Evolutionary conservation across 2,888 invertebrate species (phyloP), one percentile per base, ranked within the genome.

Genomic region (Vanessa cardui): DNA sequence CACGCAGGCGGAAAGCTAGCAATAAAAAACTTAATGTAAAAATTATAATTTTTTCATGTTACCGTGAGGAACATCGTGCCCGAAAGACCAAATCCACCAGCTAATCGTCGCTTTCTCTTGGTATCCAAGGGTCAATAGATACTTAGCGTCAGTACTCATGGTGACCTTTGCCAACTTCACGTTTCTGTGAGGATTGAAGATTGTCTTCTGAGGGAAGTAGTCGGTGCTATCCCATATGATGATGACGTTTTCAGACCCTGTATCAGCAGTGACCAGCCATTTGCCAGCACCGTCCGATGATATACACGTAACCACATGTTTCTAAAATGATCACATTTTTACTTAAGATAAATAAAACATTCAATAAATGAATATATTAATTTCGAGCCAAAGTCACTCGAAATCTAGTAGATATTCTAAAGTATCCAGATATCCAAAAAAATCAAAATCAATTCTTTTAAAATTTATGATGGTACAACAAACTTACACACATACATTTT

Each of bases 41-140:
- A 46, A 16, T n/a, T 9, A 1, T 7, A 56, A 15, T 16, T 9
- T 18, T 33, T 8, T 39, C 4, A 18, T 18, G 3, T 56, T 83
- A 95, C 95, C 94, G 79, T 95, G 90, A 6, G 94, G 93, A 58
- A 79, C 75, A 15, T 93, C 88, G 9, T 76, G 76, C 5, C 94
- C 94, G 33, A 80, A 86, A 45, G 94, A 93, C 95, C 95, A 95
- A 56, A 94, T 84, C 95, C 95, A 95, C 83, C 95, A 93, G 72
- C 93, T 85, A 0, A 95, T 73, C 0, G 79, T 78, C 26, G 93
- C 91, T 62, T 82, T 82, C 0, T 86, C 84, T 58, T 87, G 88
- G 70, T 93, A 92, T 4, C 92, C 94, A 61, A 95, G 74, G 0
- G 94, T 94, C 1, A 95, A 81, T 52, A 95, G 80, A 74, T 93